Base-by-base conservation (phyloP, 2,113 vertebrate genomes). In the Deroptyus accipitrinus region DNA sequence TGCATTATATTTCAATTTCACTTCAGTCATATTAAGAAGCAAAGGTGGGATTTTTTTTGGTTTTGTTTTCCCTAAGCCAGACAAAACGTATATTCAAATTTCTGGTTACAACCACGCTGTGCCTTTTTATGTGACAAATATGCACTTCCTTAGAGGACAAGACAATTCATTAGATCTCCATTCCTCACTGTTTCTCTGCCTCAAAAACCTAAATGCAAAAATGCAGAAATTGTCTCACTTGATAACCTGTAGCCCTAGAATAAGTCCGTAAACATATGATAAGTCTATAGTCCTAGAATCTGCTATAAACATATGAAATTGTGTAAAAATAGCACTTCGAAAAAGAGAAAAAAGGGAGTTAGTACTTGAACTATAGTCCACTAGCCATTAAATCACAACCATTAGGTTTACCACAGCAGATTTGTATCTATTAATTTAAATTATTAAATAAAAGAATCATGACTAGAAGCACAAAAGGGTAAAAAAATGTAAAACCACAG, bases 21-120 rank as follows among this genome's bases (percentile, higher is more conserved):
- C 18, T 74, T 51, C 59, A 80, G 62, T 66, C 0, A 0, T 48
- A 62, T 37, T 62, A 79, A 28, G 55, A 46, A 88, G 3, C 0
- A 41, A 70, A 46, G 10, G 6, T 15, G 6, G 7, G 3, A 2
- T 0, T 5, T 10, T 66, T 42, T 35, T 35, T 17, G 0, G 1
- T 39, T 79, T 44, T 57, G 15, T 66, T 85, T 74, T 88, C 52
- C 9, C 30, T 67, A 57, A 70, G 1, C 3, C 25, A 82, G 28
- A 27, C 55, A 6, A 42, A 70, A 64, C 12, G 16, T 19, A 52
- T 13, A 42, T 35, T 9, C 19, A 90, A 7, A 63, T 70, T 55
- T 83, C 16, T 30, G 67, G 17, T 80, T 84, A 28, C 17, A 92
- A 25, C 13, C 11, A 19, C 22, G 4, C 2, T 48, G 13, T 27